Conservation (phyloP, 2,113 vertebrate genomes). For the Platichthys flesus region DNA sequence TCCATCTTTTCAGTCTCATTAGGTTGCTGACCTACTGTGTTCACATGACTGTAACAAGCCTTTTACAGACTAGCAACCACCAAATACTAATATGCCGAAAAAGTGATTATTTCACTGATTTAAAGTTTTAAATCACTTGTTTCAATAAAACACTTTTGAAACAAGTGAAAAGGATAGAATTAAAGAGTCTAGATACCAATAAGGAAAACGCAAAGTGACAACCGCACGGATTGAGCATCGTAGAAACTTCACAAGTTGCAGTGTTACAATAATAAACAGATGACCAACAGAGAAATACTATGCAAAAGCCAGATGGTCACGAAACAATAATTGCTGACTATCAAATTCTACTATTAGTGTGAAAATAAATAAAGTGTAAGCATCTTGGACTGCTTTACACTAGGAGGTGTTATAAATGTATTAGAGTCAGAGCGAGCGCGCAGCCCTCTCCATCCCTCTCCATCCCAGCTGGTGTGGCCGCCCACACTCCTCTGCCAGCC, state of each 20-base stretch:
- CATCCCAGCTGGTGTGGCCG: slow-evolving; percentile 80
- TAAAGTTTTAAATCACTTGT: not conserved
- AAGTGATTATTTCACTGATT: not conserved
- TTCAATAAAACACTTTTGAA: not conserved
- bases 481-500: slow-evolving; percentile 78
- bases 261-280: slow-evolving; percentile 40
- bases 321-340: slow-evolving; percentile 65
- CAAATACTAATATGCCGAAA: not conserved
- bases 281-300: slow-evolving; percentile 49
- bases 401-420: slow-evolving; percentile 76
- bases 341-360: slow-evolving; percentile 54
- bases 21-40: slow-evolving; percentile 62
- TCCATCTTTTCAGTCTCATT: slow-evolving; percentile 70
- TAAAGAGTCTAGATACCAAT: not conserved
- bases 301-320: slow-evolving; percentile 56
- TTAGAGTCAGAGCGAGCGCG: slow-evolving; percentile 74
- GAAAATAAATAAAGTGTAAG: slow-evolving; percentile 61
- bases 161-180: not conserved
- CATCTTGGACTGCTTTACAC: slow-evolving; percentile 69
- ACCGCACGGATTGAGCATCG: not conserved
- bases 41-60: slow-evolving; percentile 33
- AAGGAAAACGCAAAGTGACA: not conserved
- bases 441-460: slow-evolving; percentile 77
- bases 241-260: slow-evolving; percentile 24
- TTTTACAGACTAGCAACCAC: not conserved